Evolutionary conservation across 2,113 vertebrate species (phyloP).

Genomic region (Eulemur rufifrons): DNA sequence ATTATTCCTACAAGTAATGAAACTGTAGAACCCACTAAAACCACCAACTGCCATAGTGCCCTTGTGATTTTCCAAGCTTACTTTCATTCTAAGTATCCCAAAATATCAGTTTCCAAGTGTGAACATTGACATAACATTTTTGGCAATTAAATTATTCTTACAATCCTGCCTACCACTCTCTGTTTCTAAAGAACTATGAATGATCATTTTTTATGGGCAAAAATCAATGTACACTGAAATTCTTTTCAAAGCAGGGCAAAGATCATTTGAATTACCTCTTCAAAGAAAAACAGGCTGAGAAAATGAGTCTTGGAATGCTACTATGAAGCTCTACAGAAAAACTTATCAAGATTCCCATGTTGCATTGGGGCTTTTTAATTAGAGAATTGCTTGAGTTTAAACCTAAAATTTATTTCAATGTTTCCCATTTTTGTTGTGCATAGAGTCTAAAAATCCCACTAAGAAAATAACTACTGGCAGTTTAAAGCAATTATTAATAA

Average conservation of each 20-base stretch:
- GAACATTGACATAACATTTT: background rate
- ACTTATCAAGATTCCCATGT: background rate
- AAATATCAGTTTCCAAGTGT: background rate
- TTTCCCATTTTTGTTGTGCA: constrained; percentile 5
- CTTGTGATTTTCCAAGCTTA: background rate
- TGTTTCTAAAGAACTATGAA: background rate
- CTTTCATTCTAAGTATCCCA: background rate
- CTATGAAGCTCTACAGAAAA: background rate
- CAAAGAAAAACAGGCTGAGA: constrained; percentile 8
- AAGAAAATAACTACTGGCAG: constrained; percentile 76
- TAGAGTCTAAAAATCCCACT: constrained; percentile 51
- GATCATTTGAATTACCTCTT: background rate
- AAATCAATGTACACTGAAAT: background rate
- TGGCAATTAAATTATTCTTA: constrained; percentile 2
- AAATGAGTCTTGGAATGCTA: background rate
- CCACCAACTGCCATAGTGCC: background rate
- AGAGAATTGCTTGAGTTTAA: constrained; percentile 10
- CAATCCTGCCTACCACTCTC: background rate
- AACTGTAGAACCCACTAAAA: background rate
- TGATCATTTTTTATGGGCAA: background rate
- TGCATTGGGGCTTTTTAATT: background rate
- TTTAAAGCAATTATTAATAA: constrained; percentile 92
- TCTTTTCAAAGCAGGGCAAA: constrained; percentile 6
- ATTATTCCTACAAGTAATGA: background rate
- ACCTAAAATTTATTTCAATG: background rate